A percentile compares a stretch with the other conserved stretches of the same genome.
These are phyloP conservation scores for Homarus americanus DNA, from an alignment of 1,140 invertebrate species.

Conservation along the genomic window DNA sequence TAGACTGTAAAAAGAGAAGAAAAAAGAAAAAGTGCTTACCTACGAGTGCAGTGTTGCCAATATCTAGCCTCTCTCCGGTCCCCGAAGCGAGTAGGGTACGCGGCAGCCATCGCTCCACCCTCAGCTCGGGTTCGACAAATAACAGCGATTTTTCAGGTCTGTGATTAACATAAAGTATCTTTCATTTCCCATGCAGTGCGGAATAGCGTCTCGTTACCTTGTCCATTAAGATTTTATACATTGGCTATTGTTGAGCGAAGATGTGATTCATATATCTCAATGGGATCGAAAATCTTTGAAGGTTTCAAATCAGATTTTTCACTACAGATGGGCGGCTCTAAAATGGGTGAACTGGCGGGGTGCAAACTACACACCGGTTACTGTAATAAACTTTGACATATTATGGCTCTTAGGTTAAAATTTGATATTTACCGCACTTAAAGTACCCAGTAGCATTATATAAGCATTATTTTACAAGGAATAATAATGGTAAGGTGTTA, in stretches of 20 bases:
- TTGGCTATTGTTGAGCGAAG: slow-evolving; percentile 32
- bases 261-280: slow-evolving; percentile 32
- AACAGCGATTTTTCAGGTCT: slow-evolving; percentile 62
- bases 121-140: slow-evolving; percentile 35
- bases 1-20: background rate
- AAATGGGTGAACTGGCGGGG: slow-evolving; percentile 1
- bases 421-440: slow-evolving; percentile 9
- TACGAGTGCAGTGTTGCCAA: slow-evolving; percentile 52
- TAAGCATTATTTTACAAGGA: background rate
- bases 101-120: slow-evolving; percentile 15
- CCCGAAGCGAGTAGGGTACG: slow-evolving; percentile 40
- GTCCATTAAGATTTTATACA: slow-evolving; percentile 47
- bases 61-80: slow-evolving; percentile 49
- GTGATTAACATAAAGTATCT: slow-evolving; percentile 69
- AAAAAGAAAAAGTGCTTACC: slow-evolving; percentile 29
- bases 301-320: slow-evolving; percentile 23
- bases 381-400: slow-evolving; percentile 20
- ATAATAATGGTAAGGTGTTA: background rate
- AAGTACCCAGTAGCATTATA: background rate
- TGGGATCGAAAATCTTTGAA: slow-evolving; percentile 27
- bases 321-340: slow-evolving; percentile 32
- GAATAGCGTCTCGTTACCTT: slow-evolving; percentile 55
- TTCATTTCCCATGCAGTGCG: slow-evolving; percentile 53
- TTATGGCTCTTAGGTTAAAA: background rate
- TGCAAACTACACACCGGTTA: slow-evolving; percentile 20